Percentiles rank a stretch among this genome's conserved stretches.
phyloP scores from a whole-genome alignment of 2,888 invertebrate genomes.

The Melitaea athalia region DNA sequence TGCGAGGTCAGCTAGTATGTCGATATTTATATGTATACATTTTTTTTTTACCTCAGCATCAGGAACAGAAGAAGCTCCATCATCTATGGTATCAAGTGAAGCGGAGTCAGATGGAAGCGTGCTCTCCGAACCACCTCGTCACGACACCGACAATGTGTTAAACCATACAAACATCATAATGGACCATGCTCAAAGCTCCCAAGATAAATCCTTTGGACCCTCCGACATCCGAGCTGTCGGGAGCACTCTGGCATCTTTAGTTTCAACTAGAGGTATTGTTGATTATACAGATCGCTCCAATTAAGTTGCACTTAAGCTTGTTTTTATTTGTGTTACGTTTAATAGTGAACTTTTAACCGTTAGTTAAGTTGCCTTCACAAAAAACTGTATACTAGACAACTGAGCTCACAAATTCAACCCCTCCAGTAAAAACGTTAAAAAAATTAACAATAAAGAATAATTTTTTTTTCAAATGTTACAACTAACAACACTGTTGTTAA shows the following conservation, averaged over 20 bases:
- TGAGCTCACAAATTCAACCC: no score
- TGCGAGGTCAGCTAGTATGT: no score
- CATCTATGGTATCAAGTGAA: conserved; percentile 76
- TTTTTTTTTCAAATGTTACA: no score
- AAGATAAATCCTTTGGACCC: conserved; percentile 52
- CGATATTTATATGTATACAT: not conserved
- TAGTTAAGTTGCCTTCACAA: no score
- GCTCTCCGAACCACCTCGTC: conserved; percentile 59
- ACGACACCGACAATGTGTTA: conserved; percentile 49
- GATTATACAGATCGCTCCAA: not conserved
- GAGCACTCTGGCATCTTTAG: conserved; percentile 56
- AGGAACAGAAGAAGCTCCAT: conserved; percentile 73
- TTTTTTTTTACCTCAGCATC: conserved; percentile 41
- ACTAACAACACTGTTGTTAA: no score
- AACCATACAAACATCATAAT: conserved; percentile 46
- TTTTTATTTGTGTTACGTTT: not conserved
- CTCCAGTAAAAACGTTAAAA: no score
- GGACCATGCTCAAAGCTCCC: conserved; percentile 44
- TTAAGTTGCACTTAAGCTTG: not conserved
- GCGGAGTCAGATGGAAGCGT: conserved; percentile 74
- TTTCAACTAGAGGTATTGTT: conserved; percentile 64
- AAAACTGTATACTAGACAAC: no score
- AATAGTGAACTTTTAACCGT: not conserved
- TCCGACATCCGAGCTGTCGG: conserved; percentile 60
- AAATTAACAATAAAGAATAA: no score